Percentiles rank a stretch among this genome's conserved stretches.
Conservation (phyloP, 2,113 vertebrate genomes). For the Marcusenius ussheri region DNA sequence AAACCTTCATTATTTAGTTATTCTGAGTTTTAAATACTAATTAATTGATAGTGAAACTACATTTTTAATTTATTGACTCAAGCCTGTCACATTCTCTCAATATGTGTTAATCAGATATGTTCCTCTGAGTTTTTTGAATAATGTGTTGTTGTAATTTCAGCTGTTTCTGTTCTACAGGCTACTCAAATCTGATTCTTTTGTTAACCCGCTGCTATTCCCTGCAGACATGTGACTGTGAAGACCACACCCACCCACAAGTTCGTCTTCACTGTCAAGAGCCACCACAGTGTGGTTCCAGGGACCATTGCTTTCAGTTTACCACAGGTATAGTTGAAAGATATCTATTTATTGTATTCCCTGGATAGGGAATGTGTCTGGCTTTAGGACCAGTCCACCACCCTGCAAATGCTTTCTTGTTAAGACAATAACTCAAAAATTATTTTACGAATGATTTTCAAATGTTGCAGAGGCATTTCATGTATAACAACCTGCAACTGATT, state of each 20-base stretch:
- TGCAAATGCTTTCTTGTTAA: no score
- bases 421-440: background rate
- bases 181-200: background rate
- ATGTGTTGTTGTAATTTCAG: background rate
- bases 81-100: background rate
- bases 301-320: slow-evolving; percentile 92
- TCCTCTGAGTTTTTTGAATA: background rate
- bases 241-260: slow-evolving; percentile 88
- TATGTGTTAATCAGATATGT: background rate
- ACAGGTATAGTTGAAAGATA: slow-evolving; percentile 65
- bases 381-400: background rate
- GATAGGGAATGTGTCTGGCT: background rate
- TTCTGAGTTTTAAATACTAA: background rate
- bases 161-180: background rate
- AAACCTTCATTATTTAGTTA: background rate
- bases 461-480: background rate
- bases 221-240: slow-evolving; percentile 86
- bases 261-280: slow-evolving; percentile 82
- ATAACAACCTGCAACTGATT: background rate
- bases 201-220: slow-evolving; percentile 3
- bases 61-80: background rate
- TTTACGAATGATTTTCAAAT: background rate
- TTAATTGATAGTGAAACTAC: background rate
- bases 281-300: slow-evolving; percentile 78
- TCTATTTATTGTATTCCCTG: background rate